Percentiles rank a stretch among this genome's conserved stretches.
These are phyloP conservation scores for Camponotus pennsylvanicus DNA, from an alignment of 1,140 invertebrate genomes.

Conservation along the genomic window DNA sequence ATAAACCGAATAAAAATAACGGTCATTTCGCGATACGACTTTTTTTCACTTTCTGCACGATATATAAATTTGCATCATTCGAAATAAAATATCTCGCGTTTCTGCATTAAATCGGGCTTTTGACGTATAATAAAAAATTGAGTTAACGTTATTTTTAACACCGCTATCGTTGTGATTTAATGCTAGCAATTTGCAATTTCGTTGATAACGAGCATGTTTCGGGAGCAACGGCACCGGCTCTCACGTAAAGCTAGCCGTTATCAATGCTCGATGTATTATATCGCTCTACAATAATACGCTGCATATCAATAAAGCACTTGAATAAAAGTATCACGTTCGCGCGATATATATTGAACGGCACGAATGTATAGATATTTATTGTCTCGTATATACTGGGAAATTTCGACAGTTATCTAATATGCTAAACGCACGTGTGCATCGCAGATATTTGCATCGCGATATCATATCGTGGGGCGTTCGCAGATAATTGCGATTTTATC, in stretches of 20 bases:
- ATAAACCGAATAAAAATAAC: background rate
- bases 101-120: background rate
- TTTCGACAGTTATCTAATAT: background rate
- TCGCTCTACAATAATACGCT: background rate
- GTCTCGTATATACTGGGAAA: background rate
- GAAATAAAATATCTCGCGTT: background rate
- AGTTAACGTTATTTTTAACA: background rate
- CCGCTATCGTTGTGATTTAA: background rate
- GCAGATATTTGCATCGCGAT: background rate
- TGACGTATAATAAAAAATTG: slow-evolving; percentile 8
- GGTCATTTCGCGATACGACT: background rate
- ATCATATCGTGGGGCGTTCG: background rate
- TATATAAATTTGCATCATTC: background rate
- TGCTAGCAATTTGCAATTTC: too few species aligned
- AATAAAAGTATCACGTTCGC: slow-evolving; percentile 27
- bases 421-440: background rate
- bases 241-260: slow-evolving; percentile 7
- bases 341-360: background rate
- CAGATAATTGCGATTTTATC: background rate
- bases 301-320: slow-evolving; percentile 29
- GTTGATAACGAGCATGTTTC: slow-evolving; percentile 12
- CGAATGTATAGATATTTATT: background rate
- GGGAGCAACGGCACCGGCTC: background rate
- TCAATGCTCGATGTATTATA: slow-evolving; percentile 16
- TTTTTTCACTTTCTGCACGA: background rate